Evolutionary conservation across 2,113 vertebrate genomes (phyloP).

Genomic region (Apeltes quadracus): DNA sequence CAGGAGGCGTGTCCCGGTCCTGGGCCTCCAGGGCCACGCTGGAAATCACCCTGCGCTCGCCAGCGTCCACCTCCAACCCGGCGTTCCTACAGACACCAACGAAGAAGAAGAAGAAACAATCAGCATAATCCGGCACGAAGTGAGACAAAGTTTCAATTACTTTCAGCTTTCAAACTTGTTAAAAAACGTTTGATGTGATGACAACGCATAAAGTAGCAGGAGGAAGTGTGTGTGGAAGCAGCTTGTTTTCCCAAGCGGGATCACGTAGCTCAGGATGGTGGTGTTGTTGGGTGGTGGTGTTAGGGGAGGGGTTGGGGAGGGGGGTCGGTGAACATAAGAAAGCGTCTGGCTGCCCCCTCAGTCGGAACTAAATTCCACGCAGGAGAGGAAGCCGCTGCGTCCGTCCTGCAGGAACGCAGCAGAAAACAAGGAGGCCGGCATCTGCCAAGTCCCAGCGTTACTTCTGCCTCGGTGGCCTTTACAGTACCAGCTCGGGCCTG

Average conservation of each 20-base stretch:
- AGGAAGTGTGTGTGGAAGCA: slow-evolving; percentile 23
- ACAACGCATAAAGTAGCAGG: neutral
- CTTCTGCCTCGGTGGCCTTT: slow-evolving; percentile 65
- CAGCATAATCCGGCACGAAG: neutral
- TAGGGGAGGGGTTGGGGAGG: neutral
- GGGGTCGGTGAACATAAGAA: slow-evolving; percentile 46
- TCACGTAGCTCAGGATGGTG: neutral
- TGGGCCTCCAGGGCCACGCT: slow-evolving; percentile 74
- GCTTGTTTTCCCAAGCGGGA: slow-evolving; percentile 23
- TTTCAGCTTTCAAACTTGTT: neutral
- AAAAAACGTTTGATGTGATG: neutral
- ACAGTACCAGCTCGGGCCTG: slow-evolving; percentile 55
- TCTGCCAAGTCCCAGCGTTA: slow-evolving; percentile 76
- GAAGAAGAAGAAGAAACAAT: slow-evolving; percentile 10
- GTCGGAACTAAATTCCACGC: slow-evolving; percentile 65
- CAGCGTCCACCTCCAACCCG: slow-evolving; percentile 68
- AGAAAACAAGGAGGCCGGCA: slow-evolving; percentile 57
- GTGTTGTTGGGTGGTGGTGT: neutral
- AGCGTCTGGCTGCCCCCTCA: slow-evolving; percentile 71
- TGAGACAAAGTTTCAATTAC: neutral
- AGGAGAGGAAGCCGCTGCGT: slow-evolving; percentile 56
- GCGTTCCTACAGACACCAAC: slow-evolving; percentile 63
- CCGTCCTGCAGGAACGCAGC: slow-evolving; percentile 61
- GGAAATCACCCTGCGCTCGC: slow-evolving; percentile 77
- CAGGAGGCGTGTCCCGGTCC: slow-evolving; percentile 67